Percentiles rank a stretch among this genome's conserved stretches.
Conservation (phyloP, 1,140 invertebrate species). For the Cephus cinctus region DNA sequence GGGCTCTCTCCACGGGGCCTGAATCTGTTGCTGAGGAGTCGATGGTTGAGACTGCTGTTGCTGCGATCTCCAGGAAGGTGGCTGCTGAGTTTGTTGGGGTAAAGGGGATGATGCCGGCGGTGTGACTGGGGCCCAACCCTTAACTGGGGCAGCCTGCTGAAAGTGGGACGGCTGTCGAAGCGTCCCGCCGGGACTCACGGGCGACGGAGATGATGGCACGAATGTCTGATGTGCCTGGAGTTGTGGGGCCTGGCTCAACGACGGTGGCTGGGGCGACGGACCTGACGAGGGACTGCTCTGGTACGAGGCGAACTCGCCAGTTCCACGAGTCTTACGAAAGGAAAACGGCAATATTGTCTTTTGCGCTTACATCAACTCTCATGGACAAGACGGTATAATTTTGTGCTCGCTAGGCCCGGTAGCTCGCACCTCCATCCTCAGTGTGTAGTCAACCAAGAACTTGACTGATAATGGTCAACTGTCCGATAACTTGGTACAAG, state of each 20-base stretch:
- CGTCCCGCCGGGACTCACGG: constrained; percentile 36
- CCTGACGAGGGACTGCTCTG: constrained; percentile 41
- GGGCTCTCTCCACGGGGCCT: constrained; percentile 15
- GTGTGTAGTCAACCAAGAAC: no score
- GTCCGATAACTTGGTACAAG: no score
- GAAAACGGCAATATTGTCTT: constrained; percentile 21
- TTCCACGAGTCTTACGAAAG: constrained; percentile 45
- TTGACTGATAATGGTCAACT: no score
- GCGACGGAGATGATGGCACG: constrained; percentile 32
- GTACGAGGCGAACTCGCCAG: constrained; percentile 43
- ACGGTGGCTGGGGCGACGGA: constrained; percentile 33
- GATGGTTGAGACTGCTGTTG: constrained; percentile 42
- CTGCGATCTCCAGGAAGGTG: constrained; percentile 33
- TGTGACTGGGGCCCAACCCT: constrained; percentile 44
- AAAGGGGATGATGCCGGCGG: constrained; percentile 52
- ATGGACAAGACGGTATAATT: not conserved
- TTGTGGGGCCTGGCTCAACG: constrained; percentile 23
- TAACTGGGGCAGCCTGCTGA: constrained; percentile 28
- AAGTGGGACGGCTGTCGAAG: constrained; percentile 43
- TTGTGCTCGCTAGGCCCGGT: no score
- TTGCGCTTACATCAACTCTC: no score
- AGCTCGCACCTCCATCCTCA: no score
- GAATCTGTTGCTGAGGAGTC: constrained; percentile 26
- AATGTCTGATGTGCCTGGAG: no score
- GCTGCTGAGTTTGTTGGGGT: constrained; percentile 40